phyloP scores from a whole-genome alignment of 2,888 invertebrate species.

The Leucophenga montana region DNA sequence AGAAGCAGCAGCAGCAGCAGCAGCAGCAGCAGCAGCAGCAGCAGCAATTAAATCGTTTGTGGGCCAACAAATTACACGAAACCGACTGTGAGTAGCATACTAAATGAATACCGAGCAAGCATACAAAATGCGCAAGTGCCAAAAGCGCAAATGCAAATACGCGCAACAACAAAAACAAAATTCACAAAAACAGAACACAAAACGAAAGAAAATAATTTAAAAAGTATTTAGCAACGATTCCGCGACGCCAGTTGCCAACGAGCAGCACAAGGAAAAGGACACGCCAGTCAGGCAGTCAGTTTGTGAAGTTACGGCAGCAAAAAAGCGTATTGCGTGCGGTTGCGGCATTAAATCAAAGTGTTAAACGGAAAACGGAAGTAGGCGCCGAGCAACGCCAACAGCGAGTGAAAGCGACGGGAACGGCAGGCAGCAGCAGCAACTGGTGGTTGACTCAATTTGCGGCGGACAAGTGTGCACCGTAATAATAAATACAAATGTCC shows the following conservation, averaged over 20 bases:
- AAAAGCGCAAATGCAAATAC: constrained; percentile 28
- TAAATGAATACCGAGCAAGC: background rate
- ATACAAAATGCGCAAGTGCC: constrained; percentile 17
- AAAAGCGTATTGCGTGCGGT: constrained; percentile 56
- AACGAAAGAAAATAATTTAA: constrained; percentile 61
- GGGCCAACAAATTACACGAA: background rate
- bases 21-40: too few relatives aligned
- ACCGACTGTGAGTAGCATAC: constrained; percentile 17
- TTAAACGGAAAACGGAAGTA: constrained; percentile 62
- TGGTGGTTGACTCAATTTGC: constrained; percentile 41
- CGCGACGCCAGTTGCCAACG: constrained; percentile 57
- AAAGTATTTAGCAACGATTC: constrained; percentile 42
- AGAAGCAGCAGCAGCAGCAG: too few relatives aligned
- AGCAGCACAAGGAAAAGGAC: constrained; percentile 48
- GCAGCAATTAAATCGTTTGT: background rate
- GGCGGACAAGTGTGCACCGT: constrained; percentile 34
- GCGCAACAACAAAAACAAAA: constrained; percentile 28
- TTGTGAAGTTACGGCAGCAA: constrained; percentile 18
- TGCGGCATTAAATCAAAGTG: constrained; percentile 64
- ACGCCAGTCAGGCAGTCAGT: constrained; percentile 36
- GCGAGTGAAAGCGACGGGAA: too few relatives aligned
- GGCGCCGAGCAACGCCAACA: constrained; percentile 40
- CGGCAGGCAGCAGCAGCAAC: constrained; percentile 49
- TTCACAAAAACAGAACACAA: constrained; percentile 39
- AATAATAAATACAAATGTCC: constrained; percentile 32